Evolutionary conservation across 2,797 vertebrate genomes (phyloP).

Genomic region (Argyrosomus regius): DNA sequence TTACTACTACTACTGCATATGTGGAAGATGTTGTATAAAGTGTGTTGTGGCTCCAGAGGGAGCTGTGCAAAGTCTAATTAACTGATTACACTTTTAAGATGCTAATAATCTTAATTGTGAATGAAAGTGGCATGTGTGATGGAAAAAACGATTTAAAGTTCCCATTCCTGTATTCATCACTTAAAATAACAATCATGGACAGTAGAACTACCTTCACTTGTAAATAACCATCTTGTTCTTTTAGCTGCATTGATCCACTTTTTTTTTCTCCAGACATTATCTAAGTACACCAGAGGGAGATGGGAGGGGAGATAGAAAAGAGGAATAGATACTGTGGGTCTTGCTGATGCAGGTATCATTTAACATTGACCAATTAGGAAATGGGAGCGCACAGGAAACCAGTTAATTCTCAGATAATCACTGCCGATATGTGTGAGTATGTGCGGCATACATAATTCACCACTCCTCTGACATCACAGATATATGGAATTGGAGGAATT

Average conservation of each 20-base stretch:
- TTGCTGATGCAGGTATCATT: constrained; percentile 38
- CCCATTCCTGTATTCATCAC: background rate
- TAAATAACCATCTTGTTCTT: constrained; percentile 23
- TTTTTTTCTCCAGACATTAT: background rate
- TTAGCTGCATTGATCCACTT: constrained; percentile 24
- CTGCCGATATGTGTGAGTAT: background rate
- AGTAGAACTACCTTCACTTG: constrained; percentile 1
- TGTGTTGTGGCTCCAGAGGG: too few relatives aligned
- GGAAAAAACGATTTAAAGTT: background rate
- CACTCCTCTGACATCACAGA: constrained; percentile 14
- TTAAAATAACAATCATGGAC: constrained; percentile 18
- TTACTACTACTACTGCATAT: too few relatives aligned
- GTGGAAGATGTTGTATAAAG: too few relatives aligned
- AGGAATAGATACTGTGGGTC: background rate
- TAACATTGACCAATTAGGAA: constrained; percentile 44
- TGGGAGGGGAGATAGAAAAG: background rate
- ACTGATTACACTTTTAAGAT: background rate
- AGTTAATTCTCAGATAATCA: constrained; percentile 37
- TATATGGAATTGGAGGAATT: background rate
- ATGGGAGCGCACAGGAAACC: constrained; percentile 20
- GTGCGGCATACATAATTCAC: constrained; percentile 16
- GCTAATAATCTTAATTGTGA: constrained; percentile 1
- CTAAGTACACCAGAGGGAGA: constrained; percentile 4
- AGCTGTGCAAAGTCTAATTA: too few relatives aligned
- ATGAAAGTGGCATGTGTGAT: constrained; percentile 8